phyloP scores from a whole-genome alignment of 1,140 invertebrate species.

The Antheraea pernyi region DNA sequence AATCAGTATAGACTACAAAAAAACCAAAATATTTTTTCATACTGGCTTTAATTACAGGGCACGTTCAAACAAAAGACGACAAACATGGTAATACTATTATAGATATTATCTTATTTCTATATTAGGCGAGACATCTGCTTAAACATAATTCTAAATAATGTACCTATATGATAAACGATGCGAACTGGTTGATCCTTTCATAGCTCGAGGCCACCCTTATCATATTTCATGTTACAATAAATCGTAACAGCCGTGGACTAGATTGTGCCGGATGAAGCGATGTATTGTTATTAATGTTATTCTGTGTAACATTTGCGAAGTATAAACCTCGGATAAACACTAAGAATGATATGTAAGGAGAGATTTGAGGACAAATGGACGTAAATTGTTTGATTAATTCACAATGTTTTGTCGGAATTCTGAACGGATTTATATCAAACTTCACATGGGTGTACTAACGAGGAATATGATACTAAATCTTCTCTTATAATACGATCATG shows the following conservation, averaged over 20 bases:
- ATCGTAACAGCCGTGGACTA: slow-evolving; percentile 14
- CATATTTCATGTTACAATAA: slow-evolving; percentile 19
- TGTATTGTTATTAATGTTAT: slow-evolving; percentile 18
- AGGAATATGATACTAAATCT: too few relatives aligned
- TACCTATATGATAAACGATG: slow-evolving; percentile 11
- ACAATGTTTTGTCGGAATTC: background rate
- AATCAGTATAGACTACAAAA: too few relatives aligned
- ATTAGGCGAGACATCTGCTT: background rate
- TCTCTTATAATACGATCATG: too few relatives aligned
- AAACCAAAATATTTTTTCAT: too few relatives aligned
- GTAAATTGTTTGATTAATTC: background rate
- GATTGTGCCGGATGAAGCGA: slow-evolving; percentile 8
- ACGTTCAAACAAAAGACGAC: too few relatives aligned
- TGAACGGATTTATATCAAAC: too few relatives aligned
- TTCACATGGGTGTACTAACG: too few relatives aligned
- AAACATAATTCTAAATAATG: background rate
- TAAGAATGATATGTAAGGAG: background rate
- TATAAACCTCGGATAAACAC: background rate
- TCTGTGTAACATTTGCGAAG: slow-evolving; percentile 5
- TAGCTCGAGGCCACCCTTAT: slow-evolving; percentile 11
- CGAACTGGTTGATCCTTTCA: slow-evolving; percentile 7
- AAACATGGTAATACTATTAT: too few relatives aligned
- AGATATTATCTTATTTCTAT: background rate
- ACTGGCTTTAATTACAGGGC: too few relatives aligned
- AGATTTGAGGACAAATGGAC: background rate